Conservation (phyloP, 2,797 vertebrate species). For the Takifugu ocellatus region DNA sequence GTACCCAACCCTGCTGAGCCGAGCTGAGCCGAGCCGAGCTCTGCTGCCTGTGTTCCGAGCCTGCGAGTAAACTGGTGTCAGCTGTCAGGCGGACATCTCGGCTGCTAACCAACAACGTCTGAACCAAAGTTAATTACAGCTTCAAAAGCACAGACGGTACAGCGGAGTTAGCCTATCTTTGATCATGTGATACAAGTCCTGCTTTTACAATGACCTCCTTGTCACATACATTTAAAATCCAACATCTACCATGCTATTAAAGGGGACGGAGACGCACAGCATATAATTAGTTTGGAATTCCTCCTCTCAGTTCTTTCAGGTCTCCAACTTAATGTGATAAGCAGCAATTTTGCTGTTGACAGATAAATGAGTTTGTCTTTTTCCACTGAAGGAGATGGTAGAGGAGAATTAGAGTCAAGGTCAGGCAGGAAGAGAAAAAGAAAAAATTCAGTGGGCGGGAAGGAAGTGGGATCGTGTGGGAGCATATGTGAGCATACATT, state of each 20-base stretch:
- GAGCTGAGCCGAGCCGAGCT: no score
- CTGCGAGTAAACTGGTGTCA: no score
- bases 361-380: slow-evolving; percentile 47
- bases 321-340: slow-evolving; percentile 41
- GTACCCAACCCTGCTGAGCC: neutral
- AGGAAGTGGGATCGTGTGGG: slow-evolving; percentile 19
- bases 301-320: slow-evolving; percentile 29
- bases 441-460: slow-evolving; percentile 24
- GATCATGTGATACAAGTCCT: no score
- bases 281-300: slow-evolving; percentile 31
- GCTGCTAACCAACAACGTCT: no score
- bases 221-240: no score
- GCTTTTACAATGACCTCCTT: no score
- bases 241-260: no score
- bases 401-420: neutral
- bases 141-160: neutral
- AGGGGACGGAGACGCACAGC: neutral
- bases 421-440: slow-evolving; percentile 15
- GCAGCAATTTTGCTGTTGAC: slow-evolving; percentile 32
- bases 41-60: no score
- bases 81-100: no score
- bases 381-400: slow-evolving; percentile 20
- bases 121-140: neutral
- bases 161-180: neutral
- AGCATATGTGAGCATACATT: slow-evolving; percentile 30